A percentile compares a stretch with the other conserved stretches of the same genome.
phyloP scores from a whole-genome alignment of 2,888 invertebrate genomes.

The Pilophorus perplexus region DNA sequence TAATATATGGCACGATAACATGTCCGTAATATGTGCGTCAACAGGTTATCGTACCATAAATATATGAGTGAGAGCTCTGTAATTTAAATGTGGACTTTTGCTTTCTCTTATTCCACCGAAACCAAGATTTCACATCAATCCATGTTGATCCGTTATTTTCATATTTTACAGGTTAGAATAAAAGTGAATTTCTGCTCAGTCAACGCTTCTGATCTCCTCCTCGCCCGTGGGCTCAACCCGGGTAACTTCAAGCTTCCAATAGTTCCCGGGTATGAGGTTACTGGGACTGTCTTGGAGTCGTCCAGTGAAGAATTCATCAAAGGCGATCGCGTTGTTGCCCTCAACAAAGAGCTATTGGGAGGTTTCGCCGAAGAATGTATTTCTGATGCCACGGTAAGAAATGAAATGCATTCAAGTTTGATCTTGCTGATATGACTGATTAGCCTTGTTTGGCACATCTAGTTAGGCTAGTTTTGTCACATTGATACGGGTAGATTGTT shows the following conservation, averaged over 20 bases:
- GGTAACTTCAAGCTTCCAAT: conserved; percentile 55
- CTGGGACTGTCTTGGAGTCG: conserved; percentile 61
- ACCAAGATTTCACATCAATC: too few relatives aligned
- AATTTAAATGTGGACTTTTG: too few relatives aligned
- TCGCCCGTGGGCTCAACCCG: conserved; percentile 54
- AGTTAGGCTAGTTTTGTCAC: too few relatives aligned
- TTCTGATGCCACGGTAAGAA: conserved; percentile 52
- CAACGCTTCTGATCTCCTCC: conserved; percentile 62
- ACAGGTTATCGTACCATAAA: too few relatives aligned
- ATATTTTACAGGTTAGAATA: conserved; percentile 59
- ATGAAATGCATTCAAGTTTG: not conserved
- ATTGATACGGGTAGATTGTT: too few relatives aligned
- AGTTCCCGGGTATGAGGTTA: conserved; percentile 64
- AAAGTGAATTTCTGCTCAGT: conserved; percentile 63
- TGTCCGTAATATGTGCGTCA: too few relatives aligned
- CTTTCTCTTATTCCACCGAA: too few relatives aligned
- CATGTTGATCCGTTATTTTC: too few relatives aligned
- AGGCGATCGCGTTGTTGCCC: conserved; percentile 63
- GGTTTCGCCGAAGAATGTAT: conserved; percentile 64
- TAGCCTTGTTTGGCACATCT: too few relatives aligned
- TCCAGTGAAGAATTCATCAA: conserved; percentile 32
- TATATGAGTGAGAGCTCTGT: too few relatives aligned
- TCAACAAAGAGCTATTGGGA: conserved; percentile 58
- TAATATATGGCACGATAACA: too few relatives aligned
- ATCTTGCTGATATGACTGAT: too few relatives aligned